These are phyloP conservation scores for Apodemia mormo DNA, from an alignment of 2,888 invertebrate genomes.

Conservation along the genomic window DNA sequence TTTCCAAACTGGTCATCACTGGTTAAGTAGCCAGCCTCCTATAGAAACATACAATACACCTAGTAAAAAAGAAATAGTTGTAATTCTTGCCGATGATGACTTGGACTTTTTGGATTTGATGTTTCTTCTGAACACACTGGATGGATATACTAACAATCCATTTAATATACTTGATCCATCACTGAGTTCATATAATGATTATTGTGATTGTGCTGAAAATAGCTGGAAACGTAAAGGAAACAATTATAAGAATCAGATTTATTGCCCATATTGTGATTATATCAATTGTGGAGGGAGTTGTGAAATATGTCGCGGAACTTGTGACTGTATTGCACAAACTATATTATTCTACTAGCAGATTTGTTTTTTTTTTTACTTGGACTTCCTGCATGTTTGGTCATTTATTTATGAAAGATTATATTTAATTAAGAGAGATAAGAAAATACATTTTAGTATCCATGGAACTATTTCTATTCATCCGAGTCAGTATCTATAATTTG, in stretches of 20 bases:
- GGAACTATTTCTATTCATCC: too few relatives aligned
- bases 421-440: too few relatives aligned
- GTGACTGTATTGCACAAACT: neutral
- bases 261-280: conserved; percentile 12
- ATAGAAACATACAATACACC: neutral
- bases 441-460: too few relatives aligned
- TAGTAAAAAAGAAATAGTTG: neutral
- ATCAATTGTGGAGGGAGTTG: neutral
- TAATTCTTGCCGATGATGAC: neutral
- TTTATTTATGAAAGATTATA: neutral
- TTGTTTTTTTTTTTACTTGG: too few relatives aligned
- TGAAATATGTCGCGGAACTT: conserved; percentile 3
- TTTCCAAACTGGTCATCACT: neutral
- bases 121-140: neutral
- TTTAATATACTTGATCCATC: neutral
- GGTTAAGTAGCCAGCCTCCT: neutral
- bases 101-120: neutral
- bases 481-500: too few relatives aligned
- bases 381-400: neutral
- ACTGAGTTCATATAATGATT: neutral
- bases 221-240: neutral
- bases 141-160: neutral
- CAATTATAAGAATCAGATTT: neutral
- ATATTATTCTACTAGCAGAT: neutral
- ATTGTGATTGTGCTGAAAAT: neutral